A percentile compares a stretch with the other conserved stretches of the same genome.
Conservation (phyloP, 37 sponge, comb jelly and placozoan genomes). For the Aplysina aerophoba region DNA sequence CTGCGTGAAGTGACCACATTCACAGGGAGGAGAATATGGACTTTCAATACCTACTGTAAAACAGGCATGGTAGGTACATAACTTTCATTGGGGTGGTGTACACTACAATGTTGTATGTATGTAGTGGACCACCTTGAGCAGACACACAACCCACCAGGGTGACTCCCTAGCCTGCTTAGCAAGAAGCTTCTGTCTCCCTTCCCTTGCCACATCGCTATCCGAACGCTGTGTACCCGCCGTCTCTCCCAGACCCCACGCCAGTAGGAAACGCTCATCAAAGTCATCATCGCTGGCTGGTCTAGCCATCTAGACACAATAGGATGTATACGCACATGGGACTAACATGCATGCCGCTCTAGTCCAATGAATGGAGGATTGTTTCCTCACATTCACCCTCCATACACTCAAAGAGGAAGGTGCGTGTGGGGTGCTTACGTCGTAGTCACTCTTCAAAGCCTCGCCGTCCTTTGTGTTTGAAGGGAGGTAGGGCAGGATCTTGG, state of each 20-base stretch:
- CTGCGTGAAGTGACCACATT: too few species aligned
- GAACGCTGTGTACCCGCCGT: slow-evolving; percentile 25
- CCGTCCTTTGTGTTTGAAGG: slow-evolving; percentile 86
- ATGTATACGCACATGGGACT: neutral
- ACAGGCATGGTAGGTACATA: too few species aligned
- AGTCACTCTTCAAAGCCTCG: slow-evolving; percentile 68
- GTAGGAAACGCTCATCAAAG: slow-evolving; percentile 86
- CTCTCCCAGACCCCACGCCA: slow-evolving; percentile 74
- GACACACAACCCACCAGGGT: slow-evolving; percentile 81
- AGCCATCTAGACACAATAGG: neutral
- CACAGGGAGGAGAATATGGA: neutral
- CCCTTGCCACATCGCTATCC: slow-evolving; percentile 1
- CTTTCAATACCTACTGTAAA: too few species aligned
- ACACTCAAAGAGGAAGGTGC: too few species aligned
- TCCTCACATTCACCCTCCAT: too few species aligned
- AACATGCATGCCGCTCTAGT: neutral
- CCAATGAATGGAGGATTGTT: too few species aligned
- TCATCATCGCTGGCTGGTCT: slow-evolving; percentile 45
- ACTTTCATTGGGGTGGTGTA: too few species aligned
- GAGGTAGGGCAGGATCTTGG: slow-evolving; percentile 86
- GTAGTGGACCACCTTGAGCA: too few species aligned
- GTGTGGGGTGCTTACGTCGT: slow-evolving; percentile 48
- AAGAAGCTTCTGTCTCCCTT: slow-evolving; percentile 55
- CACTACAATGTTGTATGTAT: too few species aligned
- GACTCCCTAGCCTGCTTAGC: slow-evolving; percentile 71